Evolutionary conservation across 1,140 invertebrate genomes (phyloP).

Genomic region (Nasonia longicornis): DNA sequence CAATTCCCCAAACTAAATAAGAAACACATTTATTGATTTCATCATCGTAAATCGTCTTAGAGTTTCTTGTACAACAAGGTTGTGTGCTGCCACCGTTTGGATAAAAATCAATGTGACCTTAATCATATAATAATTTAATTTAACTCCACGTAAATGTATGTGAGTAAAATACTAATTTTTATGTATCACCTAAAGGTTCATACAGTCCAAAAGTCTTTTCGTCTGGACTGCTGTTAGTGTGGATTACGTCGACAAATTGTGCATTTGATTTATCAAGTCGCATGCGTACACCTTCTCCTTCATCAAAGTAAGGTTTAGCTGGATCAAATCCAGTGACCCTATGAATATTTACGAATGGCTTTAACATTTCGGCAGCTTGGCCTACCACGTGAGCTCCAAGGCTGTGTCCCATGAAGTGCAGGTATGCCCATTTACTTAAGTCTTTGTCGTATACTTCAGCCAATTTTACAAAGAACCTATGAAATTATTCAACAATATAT

Average conservation of each 20-base stretch:
- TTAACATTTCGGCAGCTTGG: constrained; percentile 8
- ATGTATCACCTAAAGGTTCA: constrained; percentile 5
- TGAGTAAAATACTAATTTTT: background rate
- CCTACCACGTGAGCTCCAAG: constrained; percentile 17
- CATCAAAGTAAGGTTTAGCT: constrained; percentile 74
- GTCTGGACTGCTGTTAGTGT: constrained; percentile 61
- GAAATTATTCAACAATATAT: background rate
- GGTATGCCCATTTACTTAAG: background rate
- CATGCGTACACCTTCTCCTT: constrained; percentile 58
- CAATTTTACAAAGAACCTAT: background rate
- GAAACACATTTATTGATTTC: background rate
- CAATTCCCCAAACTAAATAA: background rate
- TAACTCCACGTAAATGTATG: background rate
- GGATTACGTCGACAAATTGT: constrained; percentile 78
- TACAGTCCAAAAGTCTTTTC: background rate
- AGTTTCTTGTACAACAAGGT: background rate
- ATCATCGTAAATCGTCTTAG: background rate
- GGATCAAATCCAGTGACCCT: constrained; percentile 73
- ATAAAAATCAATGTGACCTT: constrained; percentile 33
- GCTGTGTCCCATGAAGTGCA: constrained; percentile 21
- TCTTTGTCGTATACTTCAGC: background rate
- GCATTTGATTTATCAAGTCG: constrained; percentile 73
- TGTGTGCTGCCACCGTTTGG: background rate
- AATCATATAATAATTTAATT: background rate
- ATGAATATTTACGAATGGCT: background rate